A percentile compares a stretch with the other conserved stretches of the same genome.
These are phyloP conservation scores for Melanostigma gelatinosum DNA, from an alignment of 2,113 vertebrate genomes.

Conservation along the genomic window DNA sequence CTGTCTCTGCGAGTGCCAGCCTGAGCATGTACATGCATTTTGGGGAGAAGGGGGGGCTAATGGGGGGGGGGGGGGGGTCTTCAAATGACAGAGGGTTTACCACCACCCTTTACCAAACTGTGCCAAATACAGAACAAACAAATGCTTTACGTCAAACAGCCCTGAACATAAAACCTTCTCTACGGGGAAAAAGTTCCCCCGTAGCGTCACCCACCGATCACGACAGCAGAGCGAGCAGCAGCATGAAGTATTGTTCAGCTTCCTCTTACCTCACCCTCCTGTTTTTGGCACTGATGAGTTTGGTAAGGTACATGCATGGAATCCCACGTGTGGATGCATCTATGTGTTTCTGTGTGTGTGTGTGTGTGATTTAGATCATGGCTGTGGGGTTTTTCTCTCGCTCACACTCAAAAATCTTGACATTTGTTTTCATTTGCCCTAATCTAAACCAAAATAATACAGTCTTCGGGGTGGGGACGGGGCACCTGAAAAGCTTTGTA, in stretches of 20 bases:
- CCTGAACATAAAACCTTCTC: conserved; percentile 4
- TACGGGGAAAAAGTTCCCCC: not conserved
- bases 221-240: conserved; percentile 9
- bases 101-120: conserved; percentile 66
- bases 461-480: conserved; percentile 68
- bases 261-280: conserved; percentile 41
- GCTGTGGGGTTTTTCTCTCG: conserved; percentile 60
- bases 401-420: conserved; percentile 69
- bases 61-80: not conserved
- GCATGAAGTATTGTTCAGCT: conserved; percentile 37
- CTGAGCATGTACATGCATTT: conserved; percentile 57
- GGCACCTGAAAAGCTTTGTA: conserved; percentile 46
- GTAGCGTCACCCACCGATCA: not conserved
- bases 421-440: conserved; percentile 58
- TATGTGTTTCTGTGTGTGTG: not conserved
- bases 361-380: conserved; percentile 45
- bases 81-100: conserved; percentile 37
- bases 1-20: conserved; percentile 56
- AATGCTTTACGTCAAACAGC: not conserved
- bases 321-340: conserved; percentile 44
- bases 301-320: conserved; percentile 59
- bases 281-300: conserved; percentile 67
- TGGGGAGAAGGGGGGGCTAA: not conserved
- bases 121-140: conserved; percentile 64
- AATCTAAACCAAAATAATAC: conserved; percentile 80